Conservation (phyloP, 1,140 invertebrate species). For the Leptoteleia sp. region DNA sequence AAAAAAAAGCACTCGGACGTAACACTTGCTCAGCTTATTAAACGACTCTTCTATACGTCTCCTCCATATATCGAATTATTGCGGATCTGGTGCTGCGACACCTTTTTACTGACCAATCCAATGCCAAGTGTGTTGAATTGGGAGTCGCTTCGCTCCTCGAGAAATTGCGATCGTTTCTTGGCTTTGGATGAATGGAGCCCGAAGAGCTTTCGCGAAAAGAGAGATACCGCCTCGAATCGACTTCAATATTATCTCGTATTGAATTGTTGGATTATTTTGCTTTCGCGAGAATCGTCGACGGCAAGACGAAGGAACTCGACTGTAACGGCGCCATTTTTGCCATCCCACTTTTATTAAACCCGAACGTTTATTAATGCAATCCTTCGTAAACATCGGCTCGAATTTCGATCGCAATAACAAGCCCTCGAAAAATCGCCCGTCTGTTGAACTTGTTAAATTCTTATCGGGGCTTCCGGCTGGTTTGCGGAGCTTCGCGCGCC, state of each 20-base stretch:
- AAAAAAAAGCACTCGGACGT: conserved; percentile 29
- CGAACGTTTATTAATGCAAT: conserved; percentile 40
- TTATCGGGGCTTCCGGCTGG: conserved; percentile 10
- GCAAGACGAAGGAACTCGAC: conserved; percentile 32
- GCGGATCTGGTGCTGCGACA: conserved; percentile 49
- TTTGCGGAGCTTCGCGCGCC: not conserved
- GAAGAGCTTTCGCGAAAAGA: conserved; percentile 56
- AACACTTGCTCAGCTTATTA: conserved; percentile 67
- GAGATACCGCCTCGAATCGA: conserved; percentile 49
- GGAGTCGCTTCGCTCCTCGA: conserved; percentile 47
- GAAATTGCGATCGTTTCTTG: conserved; percentile 65
- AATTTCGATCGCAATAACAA: conserved; percentile 30
- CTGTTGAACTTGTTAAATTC: conserved; percentile 22
- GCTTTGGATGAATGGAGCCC: conserved; percentile 55
- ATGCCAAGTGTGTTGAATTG: conserved; percentile 48
- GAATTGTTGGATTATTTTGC: conserved; percentile 61
- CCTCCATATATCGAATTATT: conserved; percentile 57
- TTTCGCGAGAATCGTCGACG: conserved; percentile 25
- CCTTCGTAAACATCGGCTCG: conserved; percentile 27
- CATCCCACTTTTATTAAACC: conserved; percentile 46
- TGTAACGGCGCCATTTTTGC: conserved; percentile 33
- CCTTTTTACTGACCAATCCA: conserved; percentile 60
- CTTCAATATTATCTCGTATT: conserved; percentile 60
- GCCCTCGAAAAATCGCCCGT: conserved; percentile 12
- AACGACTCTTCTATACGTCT: conserved; percentile 46